A percentile compares a stretch with the other conserved stretches of the same genome.
Conservation (phyloP, 1,140 invertebrate species). For the Heliconius melpomene region DNA sequence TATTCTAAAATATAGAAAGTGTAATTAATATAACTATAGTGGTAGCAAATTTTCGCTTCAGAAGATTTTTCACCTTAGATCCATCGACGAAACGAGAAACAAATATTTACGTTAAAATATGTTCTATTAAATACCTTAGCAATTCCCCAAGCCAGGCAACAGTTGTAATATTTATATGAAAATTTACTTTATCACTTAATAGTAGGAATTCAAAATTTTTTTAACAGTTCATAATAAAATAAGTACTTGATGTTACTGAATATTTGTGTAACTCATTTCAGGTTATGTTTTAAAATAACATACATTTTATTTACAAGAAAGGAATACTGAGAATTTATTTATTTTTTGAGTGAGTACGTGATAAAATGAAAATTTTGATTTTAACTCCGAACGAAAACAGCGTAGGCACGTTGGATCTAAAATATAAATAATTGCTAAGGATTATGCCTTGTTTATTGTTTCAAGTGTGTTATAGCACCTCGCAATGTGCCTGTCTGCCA, state of each 20-base stretch:
- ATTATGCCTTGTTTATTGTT: constrained; percentile 51
- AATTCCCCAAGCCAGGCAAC: too few species aligned
- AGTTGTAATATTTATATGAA: too few species aligned
- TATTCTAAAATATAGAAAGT: too few species aligned
- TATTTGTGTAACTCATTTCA: constrained; percentile 10
- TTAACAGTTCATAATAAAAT: background rate
- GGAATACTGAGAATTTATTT: constrained; percentile 19
- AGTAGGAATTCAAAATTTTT: background rate
- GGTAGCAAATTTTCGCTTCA: too few species aligned
- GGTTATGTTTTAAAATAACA: constrained; percentile 21
- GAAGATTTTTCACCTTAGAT: too few species aligned
- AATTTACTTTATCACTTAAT: too few species aligned
- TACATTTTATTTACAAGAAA: constrained; percentile 20
- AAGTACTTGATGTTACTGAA: background rate
- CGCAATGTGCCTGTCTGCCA: constrained; percentile 23
- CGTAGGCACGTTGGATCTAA: constrained; percentile 18
- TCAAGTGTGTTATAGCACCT: constrained; percentile 41
- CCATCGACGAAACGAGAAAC: too few species aligned
- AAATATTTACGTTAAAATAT: too few species aligned
- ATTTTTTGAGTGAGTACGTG: constrained; percentile 27
- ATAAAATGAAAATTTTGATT: constrained; percentile 40
- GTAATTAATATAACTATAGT: too few species aligned
- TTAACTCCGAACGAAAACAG: constrained; percentile 39
- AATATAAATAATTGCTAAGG: constrained; percentile 42
- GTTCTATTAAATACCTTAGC: too few species aligned